Evolutionary conservation across 2,113 vertebrate species (phyloP).

Genomic region (Pelecanoides urinatrix): DNA sequence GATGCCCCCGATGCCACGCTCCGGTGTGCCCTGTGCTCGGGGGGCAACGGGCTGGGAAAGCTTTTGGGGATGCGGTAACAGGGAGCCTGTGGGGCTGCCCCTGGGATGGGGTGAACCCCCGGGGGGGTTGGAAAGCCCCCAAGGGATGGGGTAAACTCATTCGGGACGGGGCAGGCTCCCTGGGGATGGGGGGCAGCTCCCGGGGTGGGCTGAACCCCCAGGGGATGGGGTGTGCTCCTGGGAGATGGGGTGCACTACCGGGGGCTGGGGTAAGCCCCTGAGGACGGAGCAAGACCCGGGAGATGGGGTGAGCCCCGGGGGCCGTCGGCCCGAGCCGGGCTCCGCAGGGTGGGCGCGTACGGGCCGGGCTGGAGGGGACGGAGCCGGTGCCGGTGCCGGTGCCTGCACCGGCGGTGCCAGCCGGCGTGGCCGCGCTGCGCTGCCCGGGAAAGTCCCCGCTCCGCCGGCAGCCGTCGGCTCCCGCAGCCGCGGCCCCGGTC

Average conservation of each 20-base stretch:
- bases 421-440: background rate
- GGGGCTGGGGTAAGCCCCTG: background rate
- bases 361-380: background rate
- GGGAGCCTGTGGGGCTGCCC: background rate
- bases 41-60: background rate
- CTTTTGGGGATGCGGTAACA: rapidly evolving
- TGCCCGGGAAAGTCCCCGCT: background rate
- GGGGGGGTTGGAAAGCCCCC: background rate
- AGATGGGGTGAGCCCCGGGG: background rate
- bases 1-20: background rate
- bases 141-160: background rate
- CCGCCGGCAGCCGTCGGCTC: background rate
- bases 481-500: too few relatives aligned
- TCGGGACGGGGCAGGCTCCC: background rate
- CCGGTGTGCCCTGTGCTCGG: rapidly evolving
- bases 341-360: background rate
- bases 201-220: background rate
- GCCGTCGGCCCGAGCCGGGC: background rate
- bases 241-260: background rate
- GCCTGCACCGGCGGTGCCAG: background rate
- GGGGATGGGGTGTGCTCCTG: background rate
- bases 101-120: background rate
- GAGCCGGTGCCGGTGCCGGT: background rate
- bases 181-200: background rate
- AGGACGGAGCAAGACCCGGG: background rate